These are phyloP conservation scores for Natator depressus DNA, from an alignment of 2,113 vertebrate species.

Conservation along the genomic window DNA sequence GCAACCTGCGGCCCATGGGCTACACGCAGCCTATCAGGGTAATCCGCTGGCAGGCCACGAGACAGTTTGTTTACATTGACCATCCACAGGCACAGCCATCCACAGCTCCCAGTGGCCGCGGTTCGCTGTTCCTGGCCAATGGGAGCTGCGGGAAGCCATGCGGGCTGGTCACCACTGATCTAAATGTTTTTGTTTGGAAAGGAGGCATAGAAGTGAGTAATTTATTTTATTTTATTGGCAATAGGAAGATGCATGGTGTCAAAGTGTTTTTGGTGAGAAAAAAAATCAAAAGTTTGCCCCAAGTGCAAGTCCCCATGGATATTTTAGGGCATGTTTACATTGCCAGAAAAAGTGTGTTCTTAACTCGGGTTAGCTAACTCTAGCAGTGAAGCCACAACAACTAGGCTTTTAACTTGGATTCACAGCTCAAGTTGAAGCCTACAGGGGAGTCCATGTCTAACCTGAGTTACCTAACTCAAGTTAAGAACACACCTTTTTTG, in stretches of 20 bases:
- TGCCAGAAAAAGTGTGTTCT: too few relatives aligned
- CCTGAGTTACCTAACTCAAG: neutral
- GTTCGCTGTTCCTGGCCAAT: too few relatives aligned
- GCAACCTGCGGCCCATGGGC: too few relatives aligned
- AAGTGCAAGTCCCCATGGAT: neutral
- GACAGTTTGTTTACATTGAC: too few relatives aligned
- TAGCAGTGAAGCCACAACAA: neutral
- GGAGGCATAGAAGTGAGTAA: neutral
- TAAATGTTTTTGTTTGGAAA: neutral
- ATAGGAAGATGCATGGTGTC: neutral
- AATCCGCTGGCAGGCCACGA: too few relatives aligned
- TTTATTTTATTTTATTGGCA: neutral
- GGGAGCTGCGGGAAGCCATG: too few relatives aligned
- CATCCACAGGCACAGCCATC: too few relatives aligned
- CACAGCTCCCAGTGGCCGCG: too few relatives aligned
- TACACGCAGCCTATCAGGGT: too few relatives aligned
- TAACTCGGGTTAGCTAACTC: neutral
- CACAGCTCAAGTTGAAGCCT: neutral
- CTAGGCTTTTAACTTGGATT: neutral
- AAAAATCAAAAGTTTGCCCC: neutral
- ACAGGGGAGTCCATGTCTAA: neutral
- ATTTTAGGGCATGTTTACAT: neutral
- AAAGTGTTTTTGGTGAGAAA: neutral
- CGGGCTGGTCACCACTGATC: too few relatives aligned
- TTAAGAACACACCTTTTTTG: neutral